Evolutionary conservation across 2,888 invertebrate genomes (phyloP).

Genomic region (Eupithecia subfuscata): DNA sequence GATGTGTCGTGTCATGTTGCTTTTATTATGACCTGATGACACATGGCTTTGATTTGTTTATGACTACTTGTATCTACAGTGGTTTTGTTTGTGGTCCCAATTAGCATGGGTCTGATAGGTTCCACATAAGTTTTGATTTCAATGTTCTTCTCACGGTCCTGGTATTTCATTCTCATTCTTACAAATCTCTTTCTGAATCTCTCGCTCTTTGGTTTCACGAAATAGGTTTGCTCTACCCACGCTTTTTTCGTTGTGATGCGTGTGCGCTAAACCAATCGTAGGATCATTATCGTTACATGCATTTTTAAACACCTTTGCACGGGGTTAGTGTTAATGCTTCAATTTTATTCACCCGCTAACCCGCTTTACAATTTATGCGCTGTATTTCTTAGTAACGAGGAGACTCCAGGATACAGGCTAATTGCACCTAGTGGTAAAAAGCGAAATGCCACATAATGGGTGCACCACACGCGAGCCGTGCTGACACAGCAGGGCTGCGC

Average conservation of each 20-base stretch:
- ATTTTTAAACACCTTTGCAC: neutral
- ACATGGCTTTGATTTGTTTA: slow-evolving; percentile 31
- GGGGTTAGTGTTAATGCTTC: slow-evolving; percentile 8
- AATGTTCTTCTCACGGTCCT: neutral
- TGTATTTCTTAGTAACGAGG: slow-evolving; percentile 27
- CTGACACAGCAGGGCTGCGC: neutral
- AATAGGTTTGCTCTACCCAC: neutral
- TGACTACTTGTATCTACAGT: slow-evolving; percentile 20
- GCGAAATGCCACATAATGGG: slow-evolving; percentile 62
- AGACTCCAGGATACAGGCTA: slow-evolving; percentile 33
- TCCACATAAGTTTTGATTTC: neutral
- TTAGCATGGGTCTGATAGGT: slow-evolving; percentile 12
- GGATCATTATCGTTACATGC: neutral
- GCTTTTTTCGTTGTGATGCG: neutral
- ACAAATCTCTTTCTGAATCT: neutral
- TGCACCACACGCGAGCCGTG: slow-evolving; percentile 57
- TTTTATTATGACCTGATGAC: too few species aligned
- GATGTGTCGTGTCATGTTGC: slow-evolving; percentile 10
- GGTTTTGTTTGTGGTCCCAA: slow-evolving; percentile 25
- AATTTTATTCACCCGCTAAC: slow-evolving; percentile 10
- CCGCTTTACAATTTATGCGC: slow-evolving; percentile 5
- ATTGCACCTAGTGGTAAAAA: slow-evolving; percentile 57
- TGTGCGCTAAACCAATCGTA: neutral
- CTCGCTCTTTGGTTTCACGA: neutral
- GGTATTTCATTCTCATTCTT: neutral